These are phyloP conservation scores for Anolis carolinensis DNA, from an alignment of 2,113 vertebrate genomes.

Conservation along the genomic window DNA sequence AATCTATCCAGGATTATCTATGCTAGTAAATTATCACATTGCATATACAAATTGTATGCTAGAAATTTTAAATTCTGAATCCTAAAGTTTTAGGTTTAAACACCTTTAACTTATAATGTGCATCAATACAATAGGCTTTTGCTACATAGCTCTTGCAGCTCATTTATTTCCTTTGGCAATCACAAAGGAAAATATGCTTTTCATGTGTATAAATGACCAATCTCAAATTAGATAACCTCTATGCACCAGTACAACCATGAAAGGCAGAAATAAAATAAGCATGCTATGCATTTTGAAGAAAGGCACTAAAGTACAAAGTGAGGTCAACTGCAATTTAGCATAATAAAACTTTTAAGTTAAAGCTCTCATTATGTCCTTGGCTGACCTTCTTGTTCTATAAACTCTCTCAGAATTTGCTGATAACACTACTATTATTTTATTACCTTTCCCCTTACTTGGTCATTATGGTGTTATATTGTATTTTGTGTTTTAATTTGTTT, in stretches of 20 bases:
- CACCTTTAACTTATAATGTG: not conserved
- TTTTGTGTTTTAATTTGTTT: no score
- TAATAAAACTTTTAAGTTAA: conserved; percentile 12
- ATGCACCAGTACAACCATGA: not conserved
- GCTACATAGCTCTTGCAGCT: not conserved
- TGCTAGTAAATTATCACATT: not conserved
- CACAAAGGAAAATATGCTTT: not conserved
- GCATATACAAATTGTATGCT: not conserved
- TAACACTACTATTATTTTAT: conserved; percentile 41
- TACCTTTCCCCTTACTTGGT: no score
- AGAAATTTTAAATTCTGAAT: not conserved
- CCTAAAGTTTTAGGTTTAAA: not conserved
- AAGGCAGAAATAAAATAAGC: not conserved
- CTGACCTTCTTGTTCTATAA: conserved; percentile 28
- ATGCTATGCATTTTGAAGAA: conserved; percentile 8
- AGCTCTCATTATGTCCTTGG: conserved; percentile 14
- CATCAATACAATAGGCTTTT: not conserved
- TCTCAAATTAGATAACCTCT: conserved; percentile 14
- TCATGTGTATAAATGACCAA: not conserved
- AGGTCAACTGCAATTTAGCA: conserved; percentile 9
- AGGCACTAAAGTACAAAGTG: not conserved
- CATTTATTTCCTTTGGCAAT: not conserved
- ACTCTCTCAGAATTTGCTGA: not conserved
- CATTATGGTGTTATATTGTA: no score
- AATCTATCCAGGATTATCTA: conserved; percentile 24